Conservation (phyloP, 2,888 invertebrate genomes). For the Cyclophora albipunctata region DNA sequence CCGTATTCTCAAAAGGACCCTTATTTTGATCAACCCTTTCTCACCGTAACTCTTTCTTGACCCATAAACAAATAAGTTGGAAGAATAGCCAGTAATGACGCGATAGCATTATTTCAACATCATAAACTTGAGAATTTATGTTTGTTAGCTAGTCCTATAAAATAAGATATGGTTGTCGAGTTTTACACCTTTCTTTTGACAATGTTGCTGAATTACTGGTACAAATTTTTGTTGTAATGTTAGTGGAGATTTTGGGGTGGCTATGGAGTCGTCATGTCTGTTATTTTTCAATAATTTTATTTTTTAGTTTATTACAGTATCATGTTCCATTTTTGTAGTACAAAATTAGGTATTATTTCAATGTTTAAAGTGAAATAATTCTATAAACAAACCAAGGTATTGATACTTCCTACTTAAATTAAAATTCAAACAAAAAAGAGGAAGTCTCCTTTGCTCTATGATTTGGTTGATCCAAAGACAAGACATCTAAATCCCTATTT, state of each 20-base stretch:
- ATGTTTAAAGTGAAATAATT: too few species aligned
- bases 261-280: conserved; percentile 30
- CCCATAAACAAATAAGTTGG: conserved; percentile 61
- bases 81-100: conserved; percentile 72
- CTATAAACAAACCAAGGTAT: too few species aligned
- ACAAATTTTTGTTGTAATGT: conserved; percentile 50
- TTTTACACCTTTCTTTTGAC: conserved; percentile 44
- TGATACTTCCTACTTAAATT: too few species aligned
- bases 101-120: conserved; percentile 66
- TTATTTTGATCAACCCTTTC: conserved; percentile 42
- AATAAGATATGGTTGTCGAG: conserved; percentile 61
- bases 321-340: too few species aligned
- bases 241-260: conserved; percentile 22
- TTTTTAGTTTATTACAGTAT: too few species aligned
- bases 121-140: conserved; percentile 70
- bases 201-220: conserved; percentile 61
- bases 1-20: conserved; percentile 17
- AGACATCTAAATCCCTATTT: conserved; percentile 44
- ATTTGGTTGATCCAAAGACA: too few species aligned
- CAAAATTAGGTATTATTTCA: too few species aligned
- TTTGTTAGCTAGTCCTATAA: conserved; percentile 55
- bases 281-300: conserved; percentile 2
- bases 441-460: too few species aligned
- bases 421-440: too few species aligned
- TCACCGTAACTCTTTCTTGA: conserved; percentile 70